phyloP scores from a whole-genome alignment of 2,888 invertebrate genomes.

The Taenaris catops region DNA sequence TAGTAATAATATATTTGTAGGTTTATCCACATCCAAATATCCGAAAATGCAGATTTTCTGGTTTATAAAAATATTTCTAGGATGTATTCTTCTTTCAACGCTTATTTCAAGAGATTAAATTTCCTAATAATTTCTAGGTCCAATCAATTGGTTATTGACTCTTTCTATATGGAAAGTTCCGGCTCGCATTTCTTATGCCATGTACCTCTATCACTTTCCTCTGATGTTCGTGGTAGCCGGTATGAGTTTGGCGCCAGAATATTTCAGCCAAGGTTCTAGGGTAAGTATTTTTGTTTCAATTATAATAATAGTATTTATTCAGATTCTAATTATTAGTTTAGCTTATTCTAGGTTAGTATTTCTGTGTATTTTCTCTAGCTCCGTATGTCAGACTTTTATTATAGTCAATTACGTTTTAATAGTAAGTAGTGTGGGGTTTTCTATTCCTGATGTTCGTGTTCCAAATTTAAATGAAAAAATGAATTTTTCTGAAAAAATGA shows the following conservation, averaged over 20 bases:
- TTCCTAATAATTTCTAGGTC: slow-evolving; percentile 33
- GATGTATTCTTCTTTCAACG: too few relatives aligned
- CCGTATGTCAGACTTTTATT: background rate
- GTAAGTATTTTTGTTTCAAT: slow-evolving; percentile 19
- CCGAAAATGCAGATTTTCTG: too few relatives aligned
- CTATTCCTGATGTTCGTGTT: too few relatives aligned
- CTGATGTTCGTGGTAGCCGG: slow-evolving; percentile 36
- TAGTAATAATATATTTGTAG: too few relatives aligned
- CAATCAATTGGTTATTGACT: slow-evolving; percentile 66
- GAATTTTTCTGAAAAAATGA: too few relatives aligned
- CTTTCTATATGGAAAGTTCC: slow-evolving; percentile 66
- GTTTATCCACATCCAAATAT: too few relatives aligned
- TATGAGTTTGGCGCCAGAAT: slow-evolving; percentile 28
- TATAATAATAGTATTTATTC: too few relatives aligned
- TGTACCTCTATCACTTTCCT: slow-evolving; percentile 72
- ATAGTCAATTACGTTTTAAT: background rate
- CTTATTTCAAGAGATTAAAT: slow-evolving; percentile 2
- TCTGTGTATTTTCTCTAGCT: background rate
- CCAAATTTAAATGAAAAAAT: too few relatives aligned
- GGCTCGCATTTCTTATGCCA: slow-evolving; percentile 72
- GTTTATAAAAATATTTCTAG: too few relatives aligned
- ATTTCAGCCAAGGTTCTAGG: slow-evolving; percentile 32
- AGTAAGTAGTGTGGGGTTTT: too few relatives aligned
- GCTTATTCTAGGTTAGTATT: too few relatives aligned
- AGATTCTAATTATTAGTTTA: too few relatives aligned